Conservation (phyloP, 2,888 invertebrate genomes). For the Rhagonycha lutea region DNA sequence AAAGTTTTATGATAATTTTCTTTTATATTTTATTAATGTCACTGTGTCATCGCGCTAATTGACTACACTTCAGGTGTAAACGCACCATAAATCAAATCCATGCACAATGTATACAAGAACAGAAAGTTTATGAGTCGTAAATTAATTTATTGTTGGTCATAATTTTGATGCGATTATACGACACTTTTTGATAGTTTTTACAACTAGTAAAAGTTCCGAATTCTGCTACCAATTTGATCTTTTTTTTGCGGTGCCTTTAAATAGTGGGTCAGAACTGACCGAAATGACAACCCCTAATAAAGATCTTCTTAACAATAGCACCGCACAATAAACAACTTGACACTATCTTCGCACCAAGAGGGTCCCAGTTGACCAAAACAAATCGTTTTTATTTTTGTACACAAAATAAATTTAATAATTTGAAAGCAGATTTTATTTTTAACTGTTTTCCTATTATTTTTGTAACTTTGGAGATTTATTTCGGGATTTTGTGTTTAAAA, state of each 20-base stretch:
- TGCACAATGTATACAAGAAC: conserved; percentile 41
- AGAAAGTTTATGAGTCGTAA: conserved; percentile 48
- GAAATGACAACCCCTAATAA: conserved; percentile 37
- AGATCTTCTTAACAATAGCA: conserved; percentile 36
- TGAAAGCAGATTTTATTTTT: conserved; percentile 7
- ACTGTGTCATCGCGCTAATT: conserved; percentile 34
- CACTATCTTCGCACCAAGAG: conserved; percentile 23
- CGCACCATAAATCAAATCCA: conserved; percentile 42
- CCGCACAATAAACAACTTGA: conserved; percentile 33
- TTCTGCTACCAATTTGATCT: conserved; percentile 7
- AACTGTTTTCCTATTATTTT: neutral
- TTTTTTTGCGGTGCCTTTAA: conserved; percentile 15
- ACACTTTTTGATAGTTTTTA: conserved; percentile 33
- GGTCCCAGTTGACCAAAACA: conserved; percentile 21
- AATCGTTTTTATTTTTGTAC: conserved; percentile 6
- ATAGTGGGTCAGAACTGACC: conserved; percentile 6
- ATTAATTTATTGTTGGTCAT: conserved; percentile 49
- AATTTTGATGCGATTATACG: conserved; percentile 40
- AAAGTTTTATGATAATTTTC: neutral
- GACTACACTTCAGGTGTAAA: conserved; percentile 40
- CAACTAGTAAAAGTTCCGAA: neutral
- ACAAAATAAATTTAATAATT: conserved; percentile 7
- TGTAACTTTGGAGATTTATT: conserved; percentile 15
- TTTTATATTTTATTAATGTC: conserved; percentile 21
- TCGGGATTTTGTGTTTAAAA: conserved; percentile 17